Evolutionary conservation across 2,113 vertebrate genomes (phyloP), one percentile per base, ranked within the genome.

Genomic region (Diphyllodes magnificus): DNA sequence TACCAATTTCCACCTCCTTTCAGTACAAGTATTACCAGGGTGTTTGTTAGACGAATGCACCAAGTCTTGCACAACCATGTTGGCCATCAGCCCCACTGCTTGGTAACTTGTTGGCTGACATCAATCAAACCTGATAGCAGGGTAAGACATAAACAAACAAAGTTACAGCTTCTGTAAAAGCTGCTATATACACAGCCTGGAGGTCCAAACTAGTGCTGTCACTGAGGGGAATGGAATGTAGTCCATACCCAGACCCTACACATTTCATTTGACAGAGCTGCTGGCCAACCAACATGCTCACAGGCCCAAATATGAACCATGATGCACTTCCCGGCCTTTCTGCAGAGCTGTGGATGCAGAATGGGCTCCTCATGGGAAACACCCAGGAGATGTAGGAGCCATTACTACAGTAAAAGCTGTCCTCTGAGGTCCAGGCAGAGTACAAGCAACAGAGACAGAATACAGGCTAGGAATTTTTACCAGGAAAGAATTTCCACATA

Each of bases 141-240:
- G 37, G 25, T 33, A 63, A 81, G 56, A 70, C 42, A 56, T 27
- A 75, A 82, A 57, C 28, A 60, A 64, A 44, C n/a, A 11, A 64
- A 83, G 42, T 33, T 73, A 37, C 20, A 83, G 59, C 71, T 82
- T 61, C n/a, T 72, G 14, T 75, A 33, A 78, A 82, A 91, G 57
- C 61, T 70, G 59, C 14, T 70, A 1, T 22, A 21, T 22, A 51
- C 44, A 40, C 33, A 75, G 31, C 73, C 27, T 2, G 1, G 64
- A 59, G 21, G 54, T 44, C 39, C 33, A 59, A 35, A 40, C 39
- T 6, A 13, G 23, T 15, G 25, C 27, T 2, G 3, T 47, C 42
- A 37, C 33, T 0, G 0, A 24, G 18, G 42, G 50, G 72, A 80
- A n/a, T 2, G 6, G 8, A 65, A 57, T 5, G 2, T 11, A 10